phyloP scores from a whole-genome alignment of 2,113 vertebrate genomes.

The Fregata magnificens region DNA sequence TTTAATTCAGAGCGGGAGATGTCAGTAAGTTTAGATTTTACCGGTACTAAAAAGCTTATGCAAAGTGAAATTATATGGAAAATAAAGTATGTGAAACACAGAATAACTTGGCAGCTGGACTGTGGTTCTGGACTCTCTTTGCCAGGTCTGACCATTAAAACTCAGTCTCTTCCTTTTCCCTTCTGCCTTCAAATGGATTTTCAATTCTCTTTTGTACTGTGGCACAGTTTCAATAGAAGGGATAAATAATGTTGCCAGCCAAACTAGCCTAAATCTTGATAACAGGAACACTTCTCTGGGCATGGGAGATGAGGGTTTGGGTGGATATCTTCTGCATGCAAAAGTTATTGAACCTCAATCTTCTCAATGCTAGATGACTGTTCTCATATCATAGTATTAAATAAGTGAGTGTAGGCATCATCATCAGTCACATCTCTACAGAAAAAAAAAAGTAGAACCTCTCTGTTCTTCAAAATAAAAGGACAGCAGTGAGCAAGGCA shows the following conservation, averaged over 20 bases:
- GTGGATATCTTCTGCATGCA: background rate
- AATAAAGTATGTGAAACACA: background rate
- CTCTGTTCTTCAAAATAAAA: background rate
- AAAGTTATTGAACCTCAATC: background rate
- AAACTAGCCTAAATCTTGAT: background rate
- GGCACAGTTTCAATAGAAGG: background rate
- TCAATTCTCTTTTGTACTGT: background rate
- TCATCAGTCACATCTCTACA: background rate
- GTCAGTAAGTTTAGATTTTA: background rate
- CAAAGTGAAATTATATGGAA: background rate
- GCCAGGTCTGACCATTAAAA: background rate
- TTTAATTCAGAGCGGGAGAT: background rate
- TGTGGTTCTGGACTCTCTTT: background rate
- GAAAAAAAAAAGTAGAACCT: background rate
- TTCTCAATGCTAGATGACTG: background rate
- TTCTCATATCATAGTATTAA: background rate
- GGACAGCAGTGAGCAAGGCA: background rate
- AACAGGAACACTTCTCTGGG: background rate
- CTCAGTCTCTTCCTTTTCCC: background rate
- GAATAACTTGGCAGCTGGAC: background rate
- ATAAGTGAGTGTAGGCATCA: background rate
- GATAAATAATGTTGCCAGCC: background rate
- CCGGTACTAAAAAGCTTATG: background rate
- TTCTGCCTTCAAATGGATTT: background rate
- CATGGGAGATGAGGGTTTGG: background rate